Evolutionary conservation across 92 coral and sea anemone genomes (phyloP).

Genomic region (Micromussa lordhowensis): DNA sequence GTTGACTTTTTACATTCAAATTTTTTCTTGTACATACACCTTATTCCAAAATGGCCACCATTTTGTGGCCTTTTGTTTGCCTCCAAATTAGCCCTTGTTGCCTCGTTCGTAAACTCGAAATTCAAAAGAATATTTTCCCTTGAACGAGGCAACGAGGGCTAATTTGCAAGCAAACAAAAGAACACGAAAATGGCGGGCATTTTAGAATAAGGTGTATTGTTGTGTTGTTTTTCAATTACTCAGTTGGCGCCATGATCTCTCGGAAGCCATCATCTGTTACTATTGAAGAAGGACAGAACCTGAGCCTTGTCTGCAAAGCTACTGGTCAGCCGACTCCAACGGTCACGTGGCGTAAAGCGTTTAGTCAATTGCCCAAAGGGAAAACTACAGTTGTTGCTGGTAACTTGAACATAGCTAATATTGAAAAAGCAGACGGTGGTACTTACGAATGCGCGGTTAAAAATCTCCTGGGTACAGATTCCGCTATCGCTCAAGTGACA

Average conservation of each 20-base stretch:
- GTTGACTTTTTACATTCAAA: too few relatives aligned
- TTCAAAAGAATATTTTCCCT: neutral
- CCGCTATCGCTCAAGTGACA: slow-evolving; percentile 41
- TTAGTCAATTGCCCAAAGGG: neutral
- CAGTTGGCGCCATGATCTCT: slow-evolving; percentile 26
- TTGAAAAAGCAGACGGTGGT: neutral
- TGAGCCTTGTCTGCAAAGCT: slow-evolving; percentile 1
- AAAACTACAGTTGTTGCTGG: neutral
- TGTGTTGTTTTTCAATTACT: too few relatives aligned
- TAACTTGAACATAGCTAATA: neutral
- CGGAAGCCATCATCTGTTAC: slow-evolving; percentile 34
- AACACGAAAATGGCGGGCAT: too few relatives aligned
- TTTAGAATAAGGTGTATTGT: too few relatives aligned
- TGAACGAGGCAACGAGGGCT: too few relatives aligned
- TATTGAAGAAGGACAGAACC: slow-evolving; percentile 52
- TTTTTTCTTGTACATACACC: too few relatives aligned
- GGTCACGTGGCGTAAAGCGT: neutral
- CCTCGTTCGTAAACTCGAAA: too few relatives aligned
- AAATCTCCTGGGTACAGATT: slow-evolving; percentile 31
- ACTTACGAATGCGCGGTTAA: slow-evolving; percentile 32
- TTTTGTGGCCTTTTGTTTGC: too few relatives aligned
- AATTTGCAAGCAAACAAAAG: too few relatives aligned
- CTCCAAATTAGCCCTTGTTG: too few relatives aligned
- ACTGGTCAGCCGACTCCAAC: slow-evolving; percentile 17
- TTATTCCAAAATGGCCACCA: too few relatives aligned